phyloP scores from a whole-genome alignment of 2,888 invertebrate genomes.

The Sepiola atlantica region DNA sequence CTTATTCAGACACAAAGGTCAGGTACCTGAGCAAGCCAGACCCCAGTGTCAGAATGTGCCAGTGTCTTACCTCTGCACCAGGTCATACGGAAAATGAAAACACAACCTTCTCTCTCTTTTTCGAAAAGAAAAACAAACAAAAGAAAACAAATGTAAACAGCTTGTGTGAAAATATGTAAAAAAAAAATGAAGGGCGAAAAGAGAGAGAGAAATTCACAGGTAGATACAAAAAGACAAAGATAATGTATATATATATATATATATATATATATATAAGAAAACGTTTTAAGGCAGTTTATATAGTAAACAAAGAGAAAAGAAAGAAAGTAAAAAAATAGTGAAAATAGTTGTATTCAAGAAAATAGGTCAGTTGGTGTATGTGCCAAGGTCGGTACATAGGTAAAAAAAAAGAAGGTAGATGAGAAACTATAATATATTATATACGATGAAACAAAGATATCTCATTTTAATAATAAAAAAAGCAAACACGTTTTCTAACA shows the following conservation, averaged over 20 bases:
- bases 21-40: no score
- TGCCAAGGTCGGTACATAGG: not conserved
- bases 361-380: conserved; percentile 9
- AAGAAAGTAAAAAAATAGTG: not conserved
- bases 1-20: no score
- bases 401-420: not conserved
- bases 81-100: no score
- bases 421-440: not conserved
- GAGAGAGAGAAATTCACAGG: not conserved
- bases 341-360: not conserved
- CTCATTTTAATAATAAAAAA: no score
- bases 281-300: not conserved
- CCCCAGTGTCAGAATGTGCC: no score
- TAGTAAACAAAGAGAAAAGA: not conserved
- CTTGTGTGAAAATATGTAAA: no score
- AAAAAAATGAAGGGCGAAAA: not conserved
- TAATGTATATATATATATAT: not conserved
- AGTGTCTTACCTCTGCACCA: no score
- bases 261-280: not conserved
- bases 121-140: no score
- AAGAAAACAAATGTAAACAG: no score
- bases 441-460: not conserved
- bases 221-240: not conserved
- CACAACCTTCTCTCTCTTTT: no score
- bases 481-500: no score